Evolutionary conservation across 2,113 vertebrate genomes (phyloP).

Genomic region (Bufo bufo): DNA sequence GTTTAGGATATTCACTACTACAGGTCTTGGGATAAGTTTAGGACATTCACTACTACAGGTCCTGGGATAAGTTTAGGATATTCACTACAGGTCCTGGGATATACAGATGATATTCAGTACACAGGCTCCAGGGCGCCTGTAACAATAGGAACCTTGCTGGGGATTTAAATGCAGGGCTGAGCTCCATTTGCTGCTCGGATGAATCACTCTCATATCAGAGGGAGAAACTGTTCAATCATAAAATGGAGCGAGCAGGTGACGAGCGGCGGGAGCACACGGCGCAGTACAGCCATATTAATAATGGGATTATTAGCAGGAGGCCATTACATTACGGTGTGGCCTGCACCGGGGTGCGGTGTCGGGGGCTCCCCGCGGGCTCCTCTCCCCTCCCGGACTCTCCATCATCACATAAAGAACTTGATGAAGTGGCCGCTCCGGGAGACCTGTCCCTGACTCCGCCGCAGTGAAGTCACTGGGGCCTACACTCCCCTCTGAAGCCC

Average conservation of each 20-base stretch:
- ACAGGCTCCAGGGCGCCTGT: too few species aligned
- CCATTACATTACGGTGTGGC: constrained; percentile 12
- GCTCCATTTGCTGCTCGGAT: constrained; percentile 37
- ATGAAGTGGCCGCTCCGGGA: not conserved
- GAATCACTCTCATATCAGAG: not conserved
- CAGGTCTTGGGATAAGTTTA: too few species aligned
- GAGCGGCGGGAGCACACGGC: too few species aligned
- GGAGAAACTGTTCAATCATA: not conserved
- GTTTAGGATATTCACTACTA: too few species aligned
- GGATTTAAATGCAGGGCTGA: not conserved
- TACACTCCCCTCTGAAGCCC: not conserved
- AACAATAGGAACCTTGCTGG: not conserved
- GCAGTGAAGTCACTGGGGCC: not conserved
- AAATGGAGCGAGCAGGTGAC: not conserved
- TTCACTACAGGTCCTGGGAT: too few species aligned
- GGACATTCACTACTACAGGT: too few species aligned
- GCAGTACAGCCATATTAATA: constrained; percentile 10
- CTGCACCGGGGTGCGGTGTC: too few species aligned
- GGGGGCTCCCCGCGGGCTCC: too few species aligned
- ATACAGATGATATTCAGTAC: too few species aligned
- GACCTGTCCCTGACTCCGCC: not conserved
- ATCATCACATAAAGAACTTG: constrained; percentile 26
- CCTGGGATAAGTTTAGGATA: too few species aligned
- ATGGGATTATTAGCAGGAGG: constrained; percentile 31
- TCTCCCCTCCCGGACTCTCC: not conserved